Evolutionary conservation across 2,797 vertebrate genomes (phyloP), one percentile per base, ranked within the genome.

Genomic region (Pipistrellus kuhlii): DNA sequence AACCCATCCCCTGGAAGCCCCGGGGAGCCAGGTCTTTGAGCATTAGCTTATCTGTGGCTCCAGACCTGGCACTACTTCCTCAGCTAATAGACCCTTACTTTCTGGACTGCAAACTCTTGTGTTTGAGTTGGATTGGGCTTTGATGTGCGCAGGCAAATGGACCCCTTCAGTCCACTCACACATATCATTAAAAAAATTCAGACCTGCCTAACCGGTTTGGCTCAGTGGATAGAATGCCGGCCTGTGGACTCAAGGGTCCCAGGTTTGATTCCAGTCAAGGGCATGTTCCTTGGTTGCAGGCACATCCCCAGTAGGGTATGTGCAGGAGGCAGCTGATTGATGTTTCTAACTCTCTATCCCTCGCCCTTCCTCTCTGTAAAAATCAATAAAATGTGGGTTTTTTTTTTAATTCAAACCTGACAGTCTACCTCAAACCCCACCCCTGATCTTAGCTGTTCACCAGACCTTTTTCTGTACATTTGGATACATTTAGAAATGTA

Each of bases 401-500:
- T 44, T 44, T 44, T 44, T 9, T 9, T 2, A 44, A 44, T 9
- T 86, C n/a, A 84, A 95, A 84, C 3, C 21, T 84, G 80, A 84
- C 8, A 15, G 30, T 80, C 30, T 90, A 30, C 25, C 71, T 77
- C 44, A 55, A 32, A 51, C 64, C 23, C 46, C 76, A 48, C 7
- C 2, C 46, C 14, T n/a, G 85, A 87, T 75, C 32, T 72, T 66
- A 76, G 59, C 68, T 17, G 35, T 21, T 89, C 18, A 55, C 20
- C 38, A 88, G 95, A 66, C 11, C 44, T 83, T 81, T 80, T 44
- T 55, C 25, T 72, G 23, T n/a, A 17, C 15, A 71, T 76, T 88
- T 84, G 71, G 30, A 84, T 81, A 73, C 30, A 77, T 35, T 93
- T 90, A 81, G 84, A 97, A 85, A 83, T 85, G 76, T 35, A 91